These are phyloP conservation scores for Saccopteryx leptura DNA, from an alignment of 2,113 vertebrate genomes.

Conservation along the genomic window DNA sequence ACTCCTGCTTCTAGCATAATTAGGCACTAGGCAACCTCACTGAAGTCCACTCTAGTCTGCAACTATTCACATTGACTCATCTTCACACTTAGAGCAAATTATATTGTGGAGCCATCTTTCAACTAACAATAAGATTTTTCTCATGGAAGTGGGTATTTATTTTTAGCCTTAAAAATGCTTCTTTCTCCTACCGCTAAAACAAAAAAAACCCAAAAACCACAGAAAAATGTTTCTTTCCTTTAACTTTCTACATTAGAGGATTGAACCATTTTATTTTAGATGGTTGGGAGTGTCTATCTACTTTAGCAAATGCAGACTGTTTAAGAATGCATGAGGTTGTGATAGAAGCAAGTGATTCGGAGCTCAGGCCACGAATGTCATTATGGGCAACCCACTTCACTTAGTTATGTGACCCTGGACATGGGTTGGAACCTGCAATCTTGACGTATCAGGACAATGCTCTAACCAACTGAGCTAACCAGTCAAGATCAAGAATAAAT, in stretches of 20 bases:
- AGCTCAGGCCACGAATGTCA: accelerated
- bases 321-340: not conserved
- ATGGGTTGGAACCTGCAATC: too few relatives aligned
- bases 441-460: too few relatives aligned
- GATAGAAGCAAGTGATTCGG: not conserved
- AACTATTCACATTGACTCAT: not conserved
- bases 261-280: not conserved
- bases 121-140: slow-evolving; percentile 1
- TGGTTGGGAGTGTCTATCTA: not conserved
- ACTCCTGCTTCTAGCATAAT: not conserved
- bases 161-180: slow-evolving; percentile 5
- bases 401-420: not conserved
- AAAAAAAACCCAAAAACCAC: not conserved
- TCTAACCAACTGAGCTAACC: too few relatives aligned
- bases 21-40: not conserved
- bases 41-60: accelerated
- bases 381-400: accelerated
- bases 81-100: not conserved
- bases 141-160: slow-evolving; percentile 24
- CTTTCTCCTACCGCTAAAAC: not conserved
- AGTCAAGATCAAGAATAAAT: not conserved
- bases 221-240: not conserved
- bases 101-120: not conserved
- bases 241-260: not conserved
- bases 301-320: not conserved